Conservation (phyloP, 2,113 vertebrate species). For the Thermophis baileyi region DNA sequence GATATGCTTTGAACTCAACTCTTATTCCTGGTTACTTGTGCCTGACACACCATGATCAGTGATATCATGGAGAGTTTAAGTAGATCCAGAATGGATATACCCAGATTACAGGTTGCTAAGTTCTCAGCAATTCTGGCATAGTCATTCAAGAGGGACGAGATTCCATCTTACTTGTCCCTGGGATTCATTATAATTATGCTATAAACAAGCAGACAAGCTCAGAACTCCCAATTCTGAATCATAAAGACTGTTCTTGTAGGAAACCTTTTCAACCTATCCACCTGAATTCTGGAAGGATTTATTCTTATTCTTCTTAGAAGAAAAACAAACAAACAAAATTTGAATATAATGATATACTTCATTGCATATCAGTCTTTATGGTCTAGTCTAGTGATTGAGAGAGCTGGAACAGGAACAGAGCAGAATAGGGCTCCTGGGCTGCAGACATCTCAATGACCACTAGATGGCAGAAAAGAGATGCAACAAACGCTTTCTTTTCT, state of each 20-base stretch:
- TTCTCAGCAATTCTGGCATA: background rate
- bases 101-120: background rate
- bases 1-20: background rate
- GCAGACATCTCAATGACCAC: background rate
- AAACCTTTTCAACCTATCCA: background rate
- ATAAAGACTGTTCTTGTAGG: background rate
- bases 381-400: background rate
- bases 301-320: background rate
- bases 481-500: background rate
- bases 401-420: background rate
- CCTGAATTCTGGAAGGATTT: background rate
- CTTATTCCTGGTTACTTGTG: background rate
- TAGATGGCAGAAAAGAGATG: background rate
- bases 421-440: background rate
- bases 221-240: background rate
- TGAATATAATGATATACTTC: background rate
- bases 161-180: background rate
- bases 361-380: background rate
- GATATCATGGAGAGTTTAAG: background rate
- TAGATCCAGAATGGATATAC: background rate
- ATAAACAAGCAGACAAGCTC: background rate
- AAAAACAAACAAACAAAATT: slow-evolving; percentile 16
- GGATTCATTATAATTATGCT: background rate
- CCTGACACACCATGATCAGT: background rate
- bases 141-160: background rate